These are phyloP conservation scores for Smutsia temminckii DNA, from an alignment of 2,797 vertebrate species.

Conservation along the genomic window DNA sequence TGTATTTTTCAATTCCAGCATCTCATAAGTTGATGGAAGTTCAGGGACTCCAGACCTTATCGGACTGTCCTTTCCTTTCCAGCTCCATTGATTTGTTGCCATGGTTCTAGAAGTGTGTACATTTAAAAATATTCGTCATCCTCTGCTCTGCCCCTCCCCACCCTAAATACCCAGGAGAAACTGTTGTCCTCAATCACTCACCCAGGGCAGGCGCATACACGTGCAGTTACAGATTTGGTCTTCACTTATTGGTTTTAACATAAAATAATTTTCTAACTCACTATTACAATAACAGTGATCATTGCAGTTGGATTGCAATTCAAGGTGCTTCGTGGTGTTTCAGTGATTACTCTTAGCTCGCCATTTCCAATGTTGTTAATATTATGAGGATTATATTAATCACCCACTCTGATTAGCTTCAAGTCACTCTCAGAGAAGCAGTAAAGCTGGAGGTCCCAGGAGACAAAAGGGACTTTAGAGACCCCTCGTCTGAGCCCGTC, in stretches of 20 bases:
- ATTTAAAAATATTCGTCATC: accelerated
- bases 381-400: not conserved
- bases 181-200: not conserved
- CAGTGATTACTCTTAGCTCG: not conserved
- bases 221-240: accelerated
- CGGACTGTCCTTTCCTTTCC: accelerated
- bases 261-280: conserved; percentile 17
- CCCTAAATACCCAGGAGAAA: not conserved
- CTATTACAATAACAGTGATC: not conserved
- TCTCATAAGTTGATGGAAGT: not conserved
- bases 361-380: not conserved
- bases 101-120: accelerated
- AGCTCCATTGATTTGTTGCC: not conserved
- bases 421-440: accelerated
- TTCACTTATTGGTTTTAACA: not conserved
- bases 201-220: not conserved
- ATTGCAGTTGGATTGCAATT: not conserved
- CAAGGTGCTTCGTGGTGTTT: not conserved
- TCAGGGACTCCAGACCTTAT: accelerated
- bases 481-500: accelerated
- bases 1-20: accelerated
- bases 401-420: not conserved
- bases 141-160: accelerated
- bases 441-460: accelerated
- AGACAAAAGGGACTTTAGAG: accelerated